These are phyloP conservation scores for Deilephila porcellus DNA, from an alignment of 2,888 invertebrate species.

Conservation along the genomic window DNA sequence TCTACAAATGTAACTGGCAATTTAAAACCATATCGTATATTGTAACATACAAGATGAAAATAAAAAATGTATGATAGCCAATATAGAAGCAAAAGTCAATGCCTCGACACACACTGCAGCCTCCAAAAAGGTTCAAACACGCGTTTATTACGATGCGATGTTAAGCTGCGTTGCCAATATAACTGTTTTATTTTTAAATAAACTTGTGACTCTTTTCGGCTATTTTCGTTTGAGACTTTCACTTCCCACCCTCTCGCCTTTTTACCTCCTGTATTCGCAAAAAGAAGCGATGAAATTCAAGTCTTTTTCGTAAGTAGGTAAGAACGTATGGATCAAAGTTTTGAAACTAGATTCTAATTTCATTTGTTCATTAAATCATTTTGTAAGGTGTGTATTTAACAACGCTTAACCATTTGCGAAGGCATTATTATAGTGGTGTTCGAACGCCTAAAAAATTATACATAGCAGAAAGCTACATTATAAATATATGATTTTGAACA, in stretches of 20 bases:
- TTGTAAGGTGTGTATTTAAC: too few relatives aligned
- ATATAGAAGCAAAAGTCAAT: conserved; percentile 18
- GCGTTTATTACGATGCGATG: neutral
- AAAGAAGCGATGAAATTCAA: too few relatives aligned
- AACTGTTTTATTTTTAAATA: neutral
- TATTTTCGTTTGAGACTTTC: neutral
- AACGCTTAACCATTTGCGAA: too few relatives aligned
- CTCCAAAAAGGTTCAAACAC: neutral
- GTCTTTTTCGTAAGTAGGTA: too few relatives aligned
- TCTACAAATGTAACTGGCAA: neutral
- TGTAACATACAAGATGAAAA: neutral
- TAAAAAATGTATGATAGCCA: neutral
- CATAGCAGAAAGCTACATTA: too few relatives aligned
- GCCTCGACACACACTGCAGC: conserved; percentile 1
- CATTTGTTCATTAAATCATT: too few relatives aligned
- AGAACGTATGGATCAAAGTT: too few relatives aligned
- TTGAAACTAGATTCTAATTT: too few relatives aligned
- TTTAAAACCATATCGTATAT: neutral
- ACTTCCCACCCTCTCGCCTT: neutral
- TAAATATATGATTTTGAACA: too few relatives aligned
- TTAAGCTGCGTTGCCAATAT: conserved; percentile 10
- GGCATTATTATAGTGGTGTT: too few relatives aligned
- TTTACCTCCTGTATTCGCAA: too few relatives aligned
- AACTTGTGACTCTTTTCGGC: neutral
- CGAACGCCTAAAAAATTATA: too few relatives aligned